Evolutionary conservation across 2,797 vertebrate species (phyloP), one percentile per base, ranked within the genome.

Genomic region (Sparus aurata): DNA sequence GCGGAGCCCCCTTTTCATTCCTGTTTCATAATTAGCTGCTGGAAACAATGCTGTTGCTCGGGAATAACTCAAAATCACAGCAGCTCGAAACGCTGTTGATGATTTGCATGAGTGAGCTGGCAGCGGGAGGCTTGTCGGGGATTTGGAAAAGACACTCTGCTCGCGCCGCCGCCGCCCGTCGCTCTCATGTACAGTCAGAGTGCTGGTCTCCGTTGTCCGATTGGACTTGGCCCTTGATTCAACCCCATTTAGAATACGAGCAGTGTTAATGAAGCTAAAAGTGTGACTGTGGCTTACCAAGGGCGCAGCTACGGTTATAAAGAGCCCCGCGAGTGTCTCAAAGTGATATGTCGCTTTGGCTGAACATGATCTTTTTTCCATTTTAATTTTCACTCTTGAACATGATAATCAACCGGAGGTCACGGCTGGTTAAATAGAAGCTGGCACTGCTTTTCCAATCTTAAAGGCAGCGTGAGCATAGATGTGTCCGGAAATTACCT

Each of bases 51-150:
- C 61, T 74, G 76, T 79, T 76, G 52, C 76, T 71, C 10, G 50
- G 74, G 72, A 84, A 73, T 73, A 78, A 77, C 84, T 81, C 58
- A 46, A 70, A 84, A 89, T 85, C 75, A 80, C 60, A 79, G 73
- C 77, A 80, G 81, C 87, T 68, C 67, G 72, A 67, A 63, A 82
- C 45, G 57, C 60, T 74, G 84, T 78, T 84, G 78, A 87, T 88
- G 16, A 88, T 89, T 90, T 89, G 82, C 69, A 66, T 75, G 78
- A 80, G 75, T 78, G 80, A 79, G 75, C 77, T 90, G 77, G 82
- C 88, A 86, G 77, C 47, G 47, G 43, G 45, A 61, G 64, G 61
- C 62, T 67, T 54, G 52, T 65, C 16, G 57, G 70, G 78, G 72
- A 71, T 71, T 73, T 77, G 49, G 67, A 84, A 68, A 69, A 67